Conservation (phyloP, 2,797 vertebrate genomes). For the Falco novaeseelandiae region DNA sequence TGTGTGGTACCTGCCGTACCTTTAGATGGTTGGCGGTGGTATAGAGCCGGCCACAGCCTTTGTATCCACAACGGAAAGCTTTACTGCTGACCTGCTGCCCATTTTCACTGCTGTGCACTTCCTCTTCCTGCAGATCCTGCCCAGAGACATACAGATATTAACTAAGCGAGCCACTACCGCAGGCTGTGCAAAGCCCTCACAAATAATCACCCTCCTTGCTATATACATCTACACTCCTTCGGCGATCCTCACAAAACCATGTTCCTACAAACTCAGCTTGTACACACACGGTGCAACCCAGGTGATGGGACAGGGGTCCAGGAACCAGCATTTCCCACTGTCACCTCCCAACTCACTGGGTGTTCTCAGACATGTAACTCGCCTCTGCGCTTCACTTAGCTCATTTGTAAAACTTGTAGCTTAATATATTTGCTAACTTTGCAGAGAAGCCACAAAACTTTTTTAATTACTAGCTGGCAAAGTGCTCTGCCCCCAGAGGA, state of each 20-base stretch:
- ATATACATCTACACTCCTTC: neutral
- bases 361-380: neutral
- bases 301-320: neutral
- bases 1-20: slow-evolving; percentile 58
- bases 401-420: neutral
- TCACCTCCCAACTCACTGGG: neutral
- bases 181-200: neutral
- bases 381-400: neutral
- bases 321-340: neutral
- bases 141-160: neutral
- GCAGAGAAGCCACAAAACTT: neutral
- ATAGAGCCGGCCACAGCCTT: slow-evolving; percentile 82
- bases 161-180: neutral
- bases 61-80: slow-evolving; percentile 79
- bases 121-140: slow-evolving; percentile 77
- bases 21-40: slow-evolving; percentile 85
- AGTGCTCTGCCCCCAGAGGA: neutral
- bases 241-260: neutral
- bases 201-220: neutral
- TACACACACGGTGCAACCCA: neutral
- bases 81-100: slow-evolving; percentile 72
- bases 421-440: neutral
- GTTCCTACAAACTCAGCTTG: neutral
- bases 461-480: neutral
- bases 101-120: slow-evolving; percentile 67